Conservation (phyloP, 2,797 vertebrate species). For the Trichosurus vulpecula region DNA sequence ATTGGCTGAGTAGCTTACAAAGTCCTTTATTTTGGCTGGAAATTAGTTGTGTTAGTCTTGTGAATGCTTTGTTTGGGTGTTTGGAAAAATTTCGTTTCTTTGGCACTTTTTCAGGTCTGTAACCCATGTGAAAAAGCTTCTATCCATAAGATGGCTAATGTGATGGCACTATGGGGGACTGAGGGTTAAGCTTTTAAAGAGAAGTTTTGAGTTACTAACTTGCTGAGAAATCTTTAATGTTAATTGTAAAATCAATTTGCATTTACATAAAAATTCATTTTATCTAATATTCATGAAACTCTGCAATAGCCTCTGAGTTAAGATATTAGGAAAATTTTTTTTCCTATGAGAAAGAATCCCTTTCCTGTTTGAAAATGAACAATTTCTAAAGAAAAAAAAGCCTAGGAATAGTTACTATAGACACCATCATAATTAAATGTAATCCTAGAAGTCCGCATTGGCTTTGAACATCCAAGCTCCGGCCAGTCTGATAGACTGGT, state of each 20-base stretch:
- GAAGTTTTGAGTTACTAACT: constrained; percentile 3
- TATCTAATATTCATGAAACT: constrained; percentile 28
- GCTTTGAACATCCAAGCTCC: not conserved
- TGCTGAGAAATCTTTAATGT: not conserved
- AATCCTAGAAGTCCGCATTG: not conserved
- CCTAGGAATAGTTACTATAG: constrained; percentile 15
- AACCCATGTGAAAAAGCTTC: not conserved
- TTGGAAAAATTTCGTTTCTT: constrained; percentile 33
- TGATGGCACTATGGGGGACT: not conserved
- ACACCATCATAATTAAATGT: not conserved
- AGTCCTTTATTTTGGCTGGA: constrained; percentile 8
- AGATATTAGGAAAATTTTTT: constrained; percentile 41
- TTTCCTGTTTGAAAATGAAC: constrained; percentile 23
- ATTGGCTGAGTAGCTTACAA: not conserved
- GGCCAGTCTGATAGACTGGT: not conserved
- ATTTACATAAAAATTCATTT: not conserved
- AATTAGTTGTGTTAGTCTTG: constrained; percentile 12
- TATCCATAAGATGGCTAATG: not conserved
- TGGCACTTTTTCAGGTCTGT: constrained; percentile 9
- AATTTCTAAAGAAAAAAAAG: not conserved
- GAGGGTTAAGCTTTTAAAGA: not conserved
- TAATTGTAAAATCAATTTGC: not conserved
- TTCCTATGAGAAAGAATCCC: constrained; percentile 19
- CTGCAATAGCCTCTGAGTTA: not conserved
- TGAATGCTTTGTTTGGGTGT: not conserved